Percentiles rank a stretch among this genome's conserved stretches.
phyloP scores from a whole-genome alignment of 2,113 vertebrate species.

The Nothocercus julius region DNA sequence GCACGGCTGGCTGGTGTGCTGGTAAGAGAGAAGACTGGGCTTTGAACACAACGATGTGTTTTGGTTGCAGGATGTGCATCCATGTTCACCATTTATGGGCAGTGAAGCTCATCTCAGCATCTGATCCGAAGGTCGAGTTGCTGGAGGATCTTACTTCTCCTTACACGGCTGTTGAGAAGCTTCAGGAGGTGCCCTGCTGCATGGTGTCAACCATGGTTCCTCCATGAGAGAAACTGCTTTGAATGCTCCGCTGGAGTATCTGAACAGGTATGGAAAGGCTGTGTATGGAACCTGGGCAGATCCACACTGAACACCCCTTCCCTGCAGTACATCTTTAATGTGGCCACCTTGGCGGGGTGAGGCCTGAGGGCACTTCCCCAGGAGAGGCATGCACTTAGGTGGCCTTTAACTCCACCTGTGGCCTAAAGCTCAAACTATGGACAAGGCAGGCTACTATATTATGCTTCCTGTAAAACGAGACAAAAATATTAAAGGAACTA shows the following conservation, averaged over 20 bases:
- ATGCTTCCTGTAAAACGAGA: background rate
- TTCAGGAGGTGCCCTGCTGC: background rate
- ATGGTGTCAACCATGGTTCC: background rate
- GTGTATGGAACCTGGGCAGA: background rate
- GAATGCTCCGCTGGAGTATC: background rate
- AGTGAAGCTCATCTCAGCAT: background rate
- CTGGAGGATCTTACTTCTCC: background rate
- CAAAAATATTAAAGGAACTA: background rate
- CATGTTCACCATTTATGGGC: background rate
- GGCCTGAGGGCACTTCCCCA: background rate
- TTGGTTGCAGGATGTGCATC: background rate
- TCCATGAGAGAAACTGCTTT: background rate
- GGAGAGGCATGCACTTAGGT: background rate
- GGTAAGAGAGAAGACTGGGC: background rate
- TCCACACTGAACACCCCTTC: background rate
- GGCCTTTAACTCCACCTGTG: background rate
- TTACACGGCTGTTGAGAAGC: background rate
- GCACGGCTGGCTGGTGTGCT: accelerated
- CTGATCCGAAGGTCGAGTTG: background rate
- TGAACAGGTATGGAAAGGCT: background rate
- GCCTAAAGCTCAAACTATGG: background rate
- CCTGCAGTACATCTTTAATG: background rate
- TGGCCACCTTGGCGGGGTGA: background rate
- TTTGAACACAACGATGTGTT: background rate
- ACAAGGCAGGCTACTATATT: background rate